Percentiles rank a stretch among this genome's conserved stretches.
phyloP scores from a whole-genome alignment of 2,888 invertebrate genomes.

The Ischnus inquisitorius region DNA sequence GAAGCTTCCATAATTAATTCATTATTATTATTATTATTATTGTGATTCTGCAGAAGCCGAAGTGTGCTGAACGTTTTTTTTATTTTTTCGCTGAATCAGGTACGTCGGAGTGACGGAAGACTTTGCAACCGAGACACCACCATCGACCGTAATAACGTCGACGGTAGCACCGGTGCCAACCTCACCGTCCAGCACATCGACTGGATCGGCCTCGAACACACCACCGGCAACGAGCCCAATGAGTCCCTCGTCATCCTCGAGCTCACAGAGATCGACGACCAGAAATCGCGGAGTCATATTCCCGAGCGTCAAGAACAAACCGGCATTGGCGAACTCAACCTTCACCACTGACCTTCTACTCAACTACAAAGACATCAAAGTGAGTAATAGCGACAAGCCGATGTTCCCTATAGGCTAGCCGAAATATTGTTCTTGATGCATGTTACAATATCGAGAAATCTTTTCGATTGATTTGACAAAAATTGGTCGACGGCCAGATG shows the following conservation, averaged over 20 bases:
- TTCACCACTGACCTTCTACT: slow-evolving; percentile 92
- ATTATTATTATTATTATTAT: background rate
- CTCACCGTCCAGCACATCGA: slow-evolving; percentile 62
- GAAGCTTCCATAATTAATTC: background rate
- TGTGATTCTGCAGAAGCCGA: slow-evolving; percentile 1
- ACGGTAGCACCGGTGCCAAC: slow-evolving; percentile 82
- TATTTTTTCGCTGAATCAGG: slow-evolving; percentile 68
- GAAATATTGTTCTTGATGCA: background rate
- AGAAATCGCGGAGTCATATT: slow-evolving; percentile 95
- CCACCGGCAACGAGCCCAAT: slow-evolving; percentile 73
- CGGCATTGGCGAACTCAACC: slow-evolving; percentile 93
- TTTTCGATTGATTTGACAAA: background rate
- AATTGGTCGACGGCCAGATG: background rate
- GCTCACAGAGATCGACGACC: slow-evolving; percentile 84
- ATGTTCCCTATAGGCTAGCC: too few species aligned
- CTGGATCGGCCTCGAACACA: slow-evolving; percentile 73
- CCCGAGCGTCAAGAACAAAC: slow-evolving; percentile 96
- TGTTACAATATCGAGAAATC: background rate
- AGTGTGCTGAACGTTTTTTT: background rate
- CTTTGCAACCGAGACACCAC: slow-evolving; percentile 76
- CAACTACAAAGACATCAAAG: slow-evolving; percentile 94
- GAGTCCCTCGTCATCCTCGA: slow-evolving; percentile 71
- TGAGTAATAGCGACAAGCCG: slow-evolving; percentile 85
- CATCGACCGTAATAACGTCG: slow-evolving; percentile 84
- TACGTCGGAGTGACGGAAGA: slow-evolving; percentile 80